Evolutionary conservation across 2,113 vertebrate genomes (phyloP).

Genomic region (Dromiciops gliroides): DNA sequence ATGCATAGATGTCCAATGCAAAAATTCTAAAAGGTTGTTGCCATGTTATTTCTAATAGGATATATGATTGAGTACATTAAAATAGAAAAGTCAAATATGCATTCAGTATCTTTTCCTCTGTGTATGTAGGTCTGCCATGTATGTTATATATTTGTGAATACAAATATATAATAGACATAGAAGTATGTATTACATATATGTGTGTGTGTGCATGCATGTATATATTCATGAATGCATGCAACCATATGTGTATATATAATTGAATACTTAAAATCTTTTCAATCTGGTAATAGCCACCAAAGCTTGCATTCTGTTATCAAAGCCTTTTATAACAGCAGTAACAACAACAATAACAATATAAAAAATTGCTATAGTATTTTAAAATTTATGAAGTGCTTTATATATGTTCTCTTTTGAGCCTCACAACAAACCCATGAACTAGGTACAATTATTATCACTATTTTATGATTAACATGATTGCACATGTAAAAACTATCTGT

Average conservation of each 20-base stretch:
- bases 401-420: no score
- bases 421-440: not conserved
- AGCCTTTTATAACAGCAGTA: not conserved
- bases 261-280: not conserved
- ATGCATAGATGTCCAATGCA: not conserved
- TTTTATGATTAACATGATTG: no score
- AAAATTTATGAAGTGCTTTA: not conserved
- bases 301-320: not conserved
- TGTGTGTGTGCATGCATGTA: not conserved
- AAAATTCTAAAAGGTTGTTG: slow-evolving; percentile 15
- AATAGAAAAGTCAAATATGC: not conserved
- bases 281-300: not conserved
- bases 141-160: not conserved
- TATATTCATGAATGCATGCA: not conserved
- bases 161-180: not conserved
- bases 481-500: no score
- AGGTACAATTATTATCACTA: not conserved
- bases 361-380: not conserved
- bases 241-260: not conserved
- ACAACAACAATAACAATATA: not conserved
- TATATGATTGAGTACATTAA: not conserved
- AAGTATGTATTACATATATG: not conserved
- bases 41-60: not conserved
- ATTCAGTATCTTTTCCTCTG: not conserved
- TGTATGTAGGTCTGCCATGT: not conserved